Evolutionary conservation across 2,797 vertebrate genomes (phyloP), one percentile per base, ranked within the genome.

Genomic region (Ptychadena robeensis): DNA sequence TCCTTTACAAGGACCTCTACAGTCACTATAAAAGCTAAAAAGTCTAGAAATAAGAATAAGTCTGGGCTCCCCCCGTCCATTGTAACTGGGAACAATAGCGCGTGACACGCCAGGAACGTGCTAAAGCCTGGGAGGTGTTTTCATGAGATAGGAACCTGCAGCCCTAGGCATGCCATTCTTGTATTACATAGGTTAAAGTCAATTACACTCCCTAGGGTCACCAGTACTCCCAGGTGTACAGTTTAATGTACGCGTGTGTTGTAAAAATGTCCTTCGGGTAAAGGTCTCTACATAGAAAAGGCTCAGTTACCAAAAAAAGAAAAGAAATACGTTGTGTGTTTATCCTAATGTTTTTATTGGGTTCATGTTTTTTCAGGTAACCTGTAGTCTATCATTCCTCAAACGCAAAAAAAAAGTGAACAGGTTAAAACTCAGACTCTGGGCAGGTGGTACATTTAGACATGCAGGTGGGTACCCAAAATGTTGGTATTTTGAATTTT

Each of bases 171-270:
- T 25, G 67, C 68, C 25, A 61, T 82, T 67, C 44, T 75, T 68
- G 25, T 61, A 27, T 74, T 68, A 73, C 72, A 82, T 15, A 70
- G 65, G 77, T 65, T 74, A 80, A 75, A 64, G 70, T 30, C 63
- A 80, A 75, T 61, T 48, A 35, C 22, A 40, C 65, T 70, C 71
- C 66, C 22, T 71, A 80, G 38, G 78, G n/a, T 69, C 78, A 70
- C 38, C 35, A 32, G n/a, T 28, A 48, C 78, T 15, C 32, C 77
- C 67, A 73, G 74, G 67, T 65, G 31, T 66, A 66, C 9, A 31
- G 31, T 37, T 32, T 61, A 61, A 77, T 35, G 57, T 34, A 18
- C 14, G 14, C 32, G 35, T 37, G 10, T 34, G 31, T 18, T 30
- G 71, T 32, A 73, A 57, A 73, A 73, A 59, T 12, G 9, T 61